Conservation (phyloP, 2,113 vertebrate species). For the Mastomys natalensis region DNA sequence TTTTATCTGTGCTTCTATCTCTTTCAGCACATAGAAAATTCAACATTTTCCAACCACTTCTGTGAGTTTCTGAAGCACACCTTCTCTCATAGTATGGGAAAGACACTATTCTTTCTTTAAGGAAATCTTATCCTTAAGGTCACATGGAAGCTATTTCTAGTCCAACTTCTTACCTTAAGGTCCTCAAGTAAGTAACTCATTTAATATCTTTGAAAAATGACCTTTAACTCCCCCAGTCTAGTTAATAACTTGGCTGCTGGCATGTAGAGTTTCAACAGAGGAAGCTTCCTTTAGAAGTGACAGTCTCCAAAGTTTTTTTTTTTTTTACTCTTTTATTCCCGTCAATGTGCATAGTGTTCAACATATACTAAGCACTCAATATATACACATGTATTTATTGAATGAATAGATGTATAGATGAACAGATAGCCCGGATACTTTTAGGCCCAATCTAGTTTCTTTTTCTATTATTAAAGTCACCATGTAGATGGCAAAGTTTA, state of each 20-base stretch:
- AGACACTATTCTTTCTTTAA: background rate
- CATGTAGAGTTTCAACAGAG: background rate
- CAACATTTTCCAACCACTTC: background rate
- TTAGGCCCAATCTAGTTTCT: slow-evolving; percentile 32
- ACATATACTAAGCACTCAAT: background rate
- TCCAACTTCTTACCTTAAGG: background rate
- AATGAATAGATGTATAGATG: background rate
- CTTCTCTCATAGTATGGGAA: background rate
- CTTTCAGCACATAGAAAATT: background rate
- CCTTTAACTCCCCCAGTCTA: background rate
- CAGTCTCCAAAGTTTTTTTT: background rate
- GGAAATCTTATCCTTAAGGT: background rate
- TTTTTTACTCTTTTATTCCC: background rate
- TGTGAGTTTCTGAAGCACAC: background rate
- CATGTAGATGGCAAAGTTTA: slow-evolving; percentile 16
- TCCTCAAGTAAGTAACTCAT: background rate
- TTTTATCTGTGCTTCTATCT: background rate
- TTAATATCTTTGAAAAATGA: slow-evolving; percentile 39
- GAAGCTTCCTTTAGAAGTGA: slow-evolving; percentile 3
- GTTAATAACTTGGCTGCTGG: background rate
- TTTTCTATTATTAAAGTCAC: slow-evolving; percentile 5
- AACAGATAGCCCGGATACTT: slow-evolving; percentile 14
- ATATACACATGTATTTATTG: background rate
- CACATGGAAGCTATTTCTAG: background rate
- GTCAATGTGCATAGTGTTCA: background rate